Evolutionary conservation across 2,888 invertebrate genomes (phyloP).

Genomic region (Nysson spinosus): DNA sequence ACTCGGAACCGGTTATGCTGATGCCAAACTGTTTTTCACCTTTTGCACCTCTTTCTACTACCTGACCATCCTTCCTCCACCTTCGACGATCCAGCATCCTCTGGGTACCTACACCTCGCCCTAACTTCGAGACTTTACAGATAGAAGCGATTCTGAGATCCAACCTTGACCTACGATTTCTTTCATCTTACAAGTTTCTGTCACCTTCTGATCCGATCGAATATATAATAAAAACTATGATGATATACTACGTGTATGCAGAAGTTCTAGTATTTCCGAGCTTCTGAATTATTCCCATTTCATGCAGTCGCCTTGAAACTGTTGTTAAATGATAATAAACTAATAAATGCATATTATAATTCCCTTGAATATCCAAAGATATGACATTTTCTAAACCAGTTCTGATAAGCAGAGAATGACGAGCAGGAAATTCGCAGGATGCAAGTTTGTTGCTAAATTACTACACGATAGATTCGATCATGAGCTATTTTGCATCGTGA

Average conservation of each 20-base stretch:
- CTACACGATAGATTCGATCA: conserved; percentile 11
- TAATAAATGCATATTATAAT: too few relatives aligned
- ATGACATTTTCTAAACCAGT: too few relatives aligned
- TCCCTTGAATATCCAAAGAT: too few relatives aligned
- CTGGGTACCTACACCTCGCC: conserved; percentile 6
- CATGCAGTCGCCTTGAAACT: too few relatives aligned
- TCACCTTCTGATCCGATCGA: background rate
- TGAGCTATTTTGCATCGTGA: background rate
- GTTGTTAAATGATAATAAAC: too few relatives aligned
- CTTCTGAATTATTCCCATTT: too few relatives aligned
- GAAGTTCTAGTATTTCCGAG: too few relatives aligned
- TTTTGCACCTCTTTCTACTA: conserved; percentile 63
- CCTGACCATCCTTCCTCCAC: conserved; percentile 27
- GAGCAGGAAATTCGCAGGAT: too few relatives aligned
- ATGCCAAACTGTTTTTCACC: conserved; percentile 72
- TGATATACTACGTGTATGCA: too few relatives aligned
- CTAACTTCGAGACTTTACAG: conserved; percentile 1
- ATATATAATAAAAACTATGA: background rate
- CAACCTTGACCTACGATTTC: background rate
- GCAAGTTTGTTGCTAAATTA: conserved; percentile 8
- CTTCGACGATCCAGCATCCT: conserved; percentile 22
- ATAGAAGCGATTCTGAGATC: background rate
- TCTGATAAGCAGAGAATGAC: too few relatives aligned
- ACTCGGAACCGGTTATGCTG: conserved; percentile 71
- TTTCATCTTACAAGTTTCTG: background rate